Base-by-base conservation (phyloP, 2,888 invertebrate genomes). In the Spilarctia lutea region DNA sequence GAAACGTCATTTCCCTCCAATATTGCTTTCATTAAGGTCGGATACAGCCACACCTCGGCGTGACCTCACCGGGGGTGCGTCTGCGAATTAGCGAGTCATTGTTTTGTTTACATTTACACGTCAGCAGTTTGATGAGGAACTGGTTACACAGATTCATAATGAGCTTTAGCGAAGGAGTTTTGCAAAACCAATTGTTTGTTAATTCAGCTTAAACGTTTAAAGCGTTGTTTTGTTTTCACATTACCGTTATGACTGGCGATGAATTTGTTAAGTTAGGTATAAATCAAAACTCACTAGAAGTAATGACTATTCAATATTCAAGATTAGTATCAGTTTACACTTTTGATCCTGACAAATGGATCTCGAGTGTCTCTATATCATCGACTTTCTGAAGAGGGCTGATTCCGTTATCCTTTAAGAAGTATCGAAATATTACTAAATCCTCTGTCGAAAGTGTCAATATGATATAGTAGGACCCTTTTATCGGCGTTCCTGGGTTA, bases 81-180 rank as follows among this genome's bases (percentile, higher is more conserved):
- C 80, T 76, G 84, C 82, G 89, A 94, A 94, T 94, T 93, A 94
- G 93, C 94, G 86, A 95, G 92, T 95, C 95, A 95, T 93, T 94
- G 94, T 94, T 95, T 94, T 94, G 94, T 92, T 94, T 94, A 94
- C 93, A 94, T 94, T 95, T 94, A 94, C 94, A 94, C 95, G 94
- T 95, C 94, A 94, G 94, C 94, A 89, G 88, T 91, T 91, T 91
- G 88, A 89, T 81, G 79, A 83, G 79, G 81, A 85, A 84, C 85
- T 85, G 89, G 88, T 88, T 88, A 87, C 84, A 83, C 75, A 82
- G 89, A 88, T 88, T 87, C 84, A 84, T 86, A 87, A 89, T 87
- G 85, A 87, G 87, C 79, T 74, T 76, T 75, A 78, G 82, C 76
- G 69, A 70, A 56, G 74, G 73, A 73, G 75, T 73, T 76, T 78